phyloP scores from a whole-genome alignment of 1,140 invertebrate genomes.

The Drosophila triauraria region DNA sequence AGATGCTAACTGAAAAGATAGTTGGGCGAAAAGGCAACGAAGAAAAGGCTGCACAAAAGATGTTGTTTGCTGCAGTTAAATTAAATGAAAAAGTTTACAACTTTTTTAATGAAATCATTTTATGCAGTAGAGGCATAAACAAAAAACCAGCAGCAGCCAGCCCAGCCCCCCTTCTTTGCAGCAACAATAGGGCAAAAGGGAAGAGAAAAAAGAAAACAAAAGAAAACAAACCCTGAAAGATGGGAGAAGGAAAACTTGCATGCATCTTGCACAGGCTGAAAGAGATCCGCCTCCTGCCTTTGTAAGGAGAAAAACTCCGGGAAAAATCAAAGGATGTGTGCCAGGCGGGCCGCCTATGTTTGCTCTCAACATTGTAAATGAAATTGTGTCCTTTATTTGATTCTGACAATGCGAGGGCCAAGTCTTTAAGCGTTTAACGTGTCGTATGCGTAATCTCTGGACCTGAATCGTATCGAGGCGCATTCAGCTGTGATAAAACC shows the following conservation, averaged over 20 bases:
- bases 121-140: conserved; percentile 75
- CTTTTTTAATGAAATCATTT: conserved; percentile 84
- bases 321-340: conserved; percentile 34
- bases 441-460: conserved; percentile 73
- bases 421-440: conserved; percentile 66
- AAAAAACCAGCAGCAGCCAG: conserved; percentile 29
- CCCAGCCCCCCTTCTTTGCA: neutral
- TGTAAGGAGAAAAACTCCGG: conserved; percentile 5
- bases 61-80: conserved; percentile 79
- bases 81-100: conserved; percentile 84
- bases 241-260: conserved; percentile 64
- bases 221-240: conserved; percentile 46
- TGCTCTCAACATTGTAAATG: conserved; percentile 55
- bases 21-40: conserved; percentile 15
- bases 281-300: conserved; percentile 11
- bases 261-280: conserved; percentile 63
- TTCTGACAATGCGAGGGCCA: conserved; percentile 35
- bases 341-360: conserved; percentile 30
- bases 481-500: conserved; percentile 28
- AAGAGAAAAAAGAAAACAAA: conserved; percentile 71
- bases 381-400: conserved; percentile 64
- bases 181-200: conserved; percentile 31
- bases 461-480: conserved; percentile 36
- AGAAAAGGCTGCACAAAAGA: conserved; percentile 69
- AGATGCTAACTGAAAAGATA: conserved; percentile 54